A percentile compares a stretch with the other conserved stretches of the same genome.
These are phyloP conservation scores for Sebastes trivittatus DNA, from an alignment of 2,797 vertebrate species.

Conservation along the genomic window DNA sequence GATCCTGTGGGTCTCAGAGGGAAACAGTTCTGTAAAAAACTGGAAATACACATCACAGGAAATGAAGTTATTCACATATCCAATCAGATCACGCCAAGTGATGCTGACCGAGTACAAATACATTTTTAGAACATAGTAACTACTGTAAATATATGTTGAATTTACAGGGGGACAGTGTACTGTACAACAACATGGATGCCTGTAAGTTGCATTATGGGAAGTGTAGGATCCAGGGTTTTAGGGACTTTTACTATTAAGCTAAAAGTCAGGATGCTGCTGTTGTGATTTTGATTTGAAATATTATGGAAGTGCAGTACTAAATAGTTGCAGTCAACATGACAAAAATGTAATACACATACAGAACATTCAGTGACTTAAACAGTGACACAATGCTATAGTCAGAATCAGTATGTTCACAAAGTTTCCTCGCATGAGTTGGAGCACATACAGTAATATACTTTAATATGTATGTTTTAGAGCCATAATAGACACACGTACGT, in stretches of 20 bases:
- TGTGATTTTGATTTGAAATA: background rate
- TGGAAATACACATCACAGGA: background rate
- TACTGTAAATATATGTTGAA: background rate
- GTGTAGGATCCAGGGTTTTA: background rate
- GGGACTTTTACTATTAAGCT: too few relatives aligned
- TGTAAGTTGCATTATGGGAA: too few relatives aligned
- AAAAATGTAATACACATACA: background rate
- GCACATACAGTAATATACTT: background rate
- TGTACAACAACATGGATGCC: background rate
- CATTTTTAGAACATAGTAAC: background rate
- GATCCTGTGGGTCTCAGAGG: too few relatives aligned
- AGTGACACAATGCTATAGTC: background rate
- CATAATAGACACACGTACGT: background rate
- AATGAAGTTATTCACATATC: background rate
- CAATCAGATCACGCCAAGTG: background rate
- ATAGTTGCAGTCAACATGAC: background rate
- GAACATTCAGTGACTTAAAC: too few relatives aligned
- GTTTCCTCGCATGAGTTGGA: fast-evolving
- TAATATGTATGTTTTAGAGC: background rate
- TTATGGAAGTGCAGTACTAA: too few relatives aligned
- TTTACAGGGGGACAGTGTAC: background rate
- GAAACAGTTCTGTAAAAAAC: background rate
- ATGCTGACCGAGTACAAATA: background rate
- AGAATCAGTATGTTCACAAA: background rate
- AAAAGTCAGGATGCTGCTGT: background rate